Base-by-base conservation (phyloP, 1,140 invertebrate species). In the Anthonomus grandis region DNA sequence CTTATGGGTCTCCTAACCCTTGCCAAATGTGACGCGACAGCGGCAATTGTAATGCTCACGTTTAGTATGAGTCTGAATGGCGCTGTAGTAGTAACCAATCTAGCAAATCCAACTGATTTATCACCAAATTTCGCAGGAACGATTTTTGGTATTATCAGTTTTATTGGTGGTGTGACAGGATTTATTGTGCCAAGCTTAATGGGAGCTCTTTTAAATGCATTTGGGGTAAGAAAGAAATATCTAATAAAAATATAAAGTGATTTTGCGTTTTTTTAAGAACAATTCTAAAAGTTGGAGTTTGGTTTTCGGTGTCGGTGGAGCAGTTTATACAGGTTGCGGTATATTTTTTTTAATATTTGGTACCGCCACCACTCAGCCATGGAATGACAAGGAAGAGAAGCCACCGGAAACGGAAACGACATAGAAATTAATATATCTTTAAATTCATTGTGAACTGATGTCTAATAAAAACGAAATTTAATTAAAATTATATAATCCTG, bases 61-160 rank as follows among this genome's bases (percentile, higher is more conserved):
- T 64, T 86, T 31, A 89, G 89, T 0, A 79, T 93, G 62, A 84
- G 87, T 1, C 80, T 90, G 12, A 91, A 92, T 59, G 92, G 91
- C 0, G 89, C 91, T 38, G 85, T 86, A 0, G 90, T 87, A 12
- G 79, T 90, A 44, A 91, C 89, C 0, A 92, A 83, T 73, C 79
- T 90, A 66, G 83, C 87, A 62, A 93, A 93, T 68, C 87, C 90
- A 52, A 84, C 93, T 71, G 89, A 91, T 74, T 74, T 93, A 31
- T 85, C 89, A 0, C 86, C 86, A 2, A 91, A 89, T 73, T 89
- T 81, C 75, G 90, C 90, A 15, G 86, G 86, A 37, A 84, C 85
- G 1, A 68, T 88, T 8, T 88, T 87, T 51, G 86, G 86, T 13
- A 82, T 87, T 34, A 84, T 86, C 52, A 89, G 88, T 59, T 85